phyloP scores from a whole-genome alignment of 2,888 invertebrate genomes.

The Ophioninae sp. region DNA sequence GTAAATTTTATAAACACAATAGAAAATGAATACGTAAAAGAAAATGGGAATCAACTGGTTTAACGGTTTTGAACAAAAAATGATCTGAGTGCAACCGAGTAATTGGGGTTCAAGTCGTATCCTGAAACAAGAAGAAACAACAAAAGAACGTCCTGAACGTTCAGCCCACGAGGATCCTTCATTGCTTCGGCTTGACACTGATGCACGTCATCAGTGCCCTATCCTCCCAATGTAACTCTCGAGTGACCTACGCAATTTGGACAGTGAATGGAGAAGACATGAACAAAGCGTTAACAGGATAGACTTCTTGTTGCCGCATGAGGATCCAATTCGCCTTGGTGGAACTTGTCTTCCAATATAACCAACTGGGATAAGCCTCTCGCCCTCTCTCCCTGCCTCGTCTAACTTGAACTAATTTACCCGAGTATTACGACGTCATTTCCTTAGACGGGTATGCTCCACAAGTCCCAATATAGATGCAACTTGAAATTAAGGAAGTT shows the following conservation, averaged over 20 bases:
- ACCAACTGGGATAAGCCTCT: constrained; percentile 20
- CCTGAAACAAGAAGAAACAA: too few relatives aligned
- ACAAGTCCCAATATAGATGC: constrained; percentile 33
- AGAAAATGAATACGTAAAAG: too few relatives aligned
- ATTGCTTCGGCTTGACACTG: too few relatives aligned
- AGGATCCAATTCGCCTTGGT: not conserved
- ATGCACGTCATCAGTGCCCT: not conserved
- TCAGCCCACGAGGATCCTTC: too few relatives aligned
- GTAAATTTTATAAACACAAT: too few relatives aligned
- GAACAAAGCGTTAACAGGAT: constrained; percentile 25
- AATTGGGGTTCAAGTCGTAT: too few relatives aligned
- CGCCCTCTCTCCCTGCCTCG: constrained; percentile 14
- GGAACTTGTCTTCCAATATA: constrained; percentile 28
- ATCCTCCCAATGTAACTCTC: not conserved
- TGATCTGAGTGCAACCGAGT: too few relatives aligned
- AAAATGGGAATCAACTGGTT: too few relatives aligned
- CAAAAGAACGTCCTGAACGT: too few relatives aligned
- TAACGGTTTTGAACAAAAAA: too few relatives aligned
- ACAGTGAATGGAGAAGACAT: not conserved
- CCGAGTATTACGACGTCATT: constrained; percentile 46
- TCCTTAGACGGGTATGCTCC: constrained; percentile 20
- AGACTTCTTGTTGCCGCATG: constrained; percentile 3
- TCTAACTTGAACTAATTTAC: constrained; percentile 41
- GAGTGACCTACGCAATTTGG: not conserved
- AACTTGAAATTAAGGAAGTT: constrained; percentile 51